A percentile compares a stretch with the other conserved stretches of the same genome.
Conservation (phyloP, 2,888 invertebrate genomes). For the Protonemura montana region DNA sequence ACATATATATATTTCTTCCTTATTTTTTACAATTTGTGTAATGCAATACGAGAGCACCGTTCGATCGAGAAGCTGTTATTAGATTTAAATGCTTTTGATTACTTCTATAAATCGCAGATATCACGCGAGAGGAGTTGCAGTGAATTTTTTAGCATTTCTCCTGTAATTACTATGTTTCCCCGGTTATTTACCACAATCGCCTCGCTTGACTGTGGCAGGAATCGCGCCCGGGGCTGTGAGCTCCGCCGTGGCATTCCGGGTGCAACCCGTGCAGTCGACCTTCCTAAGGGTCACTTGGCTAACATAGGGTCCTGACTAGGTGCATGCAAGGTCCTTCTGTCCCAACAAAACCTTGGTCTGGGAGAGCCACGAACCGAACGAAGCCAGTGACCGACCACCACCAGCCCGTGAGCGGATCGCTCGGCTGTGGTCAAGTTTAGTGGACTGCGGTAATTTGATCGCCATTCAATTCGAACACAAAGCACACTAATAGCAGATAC, state of each 20-base stretch:
- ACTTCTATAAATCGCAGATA: constrained; percentile 12
- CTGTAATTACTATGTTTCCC: background rate
- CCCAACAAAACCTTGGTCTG: too few species aligned
- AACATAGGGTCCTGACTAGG: too few species aligned
- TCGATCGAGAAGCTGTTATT: constrained; percentile 16
- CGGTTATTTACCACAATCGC: background rate
- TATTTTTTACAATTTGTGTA: background rate
- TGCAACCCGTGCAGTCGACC: too few species aligned
- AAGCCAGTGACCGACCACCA: background rate
- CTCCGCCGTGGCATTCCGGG: background rate
- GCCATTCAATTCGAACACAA: background rate
- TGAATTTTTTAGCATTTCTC: background rate
- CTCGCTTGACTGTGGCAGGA: background rate
- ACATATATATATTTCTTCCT: background rate
- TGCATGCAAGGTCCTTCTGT: background rate
- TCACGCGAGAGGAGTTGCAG: constrained; percentile 1
- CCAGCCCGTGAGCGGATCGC: background rate
- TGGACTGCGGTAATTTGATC: background rate
- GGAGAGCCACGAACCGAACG: background rate
- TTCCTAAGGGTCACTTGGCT: too few species aligned
- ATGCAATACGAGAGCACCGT: constrained; percentile 17
- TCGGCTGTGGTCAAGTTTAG: background rate
- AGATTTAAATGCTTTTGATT: background rate
- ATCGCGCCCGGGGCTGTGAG: background rate
- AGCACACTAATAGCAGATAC: background rate